Percentiles rank a stretch among this genome's conserved stretches.
Conservation (phyloP, 1,140 invertebrate genomes). For the Lepidurus couesii region DNA sequence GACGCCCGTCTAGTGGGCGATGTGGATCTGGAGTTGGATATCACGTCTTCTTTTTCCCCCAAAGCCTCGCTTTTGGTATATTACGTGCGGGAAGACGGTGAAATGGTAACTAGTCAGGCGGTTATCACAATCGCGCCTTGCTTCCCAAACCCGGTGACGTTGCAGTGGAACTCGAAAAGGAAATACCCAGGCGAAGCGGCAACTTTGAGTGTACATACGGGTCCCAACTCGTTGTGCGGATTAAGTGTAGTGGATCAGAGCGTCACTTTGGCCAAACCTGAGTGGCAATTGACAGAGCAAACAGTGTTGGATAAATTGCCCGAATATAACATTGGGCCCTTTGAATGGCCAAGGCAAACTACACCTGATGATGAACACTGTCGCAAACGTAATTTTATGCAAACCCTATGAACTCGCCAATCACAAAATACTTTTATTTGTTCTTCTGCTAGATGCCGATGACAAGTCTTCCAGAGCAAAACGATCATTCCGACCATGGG, state of each 20-base stretch:
- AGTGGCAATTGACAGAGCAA: slow-evolving; percentile 42
- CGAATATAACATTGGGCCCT: slow-evolving; percentile 43
- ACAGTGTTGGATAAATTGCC: slow-evolving; percentile 43
- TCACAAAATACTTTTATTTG: neutral
- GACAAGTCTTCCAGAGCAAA: slow-evolving; percentile 25
- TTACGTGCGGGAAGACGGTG: slow-evolving; percentile 65
- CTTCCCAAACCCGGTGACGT: slow-evolving; percentile 51
- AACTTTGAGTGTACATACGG: slow-evolving; percentile 49
- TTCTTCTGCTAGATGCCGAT: slow-evolving; percentile 10
- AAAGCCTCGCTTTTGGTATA: slow-evolving; percentile 56
- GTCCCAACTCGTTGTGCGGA: slow-evolving; percentile 53
- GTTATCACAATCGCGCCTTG: slow-evolving; percentile 51
- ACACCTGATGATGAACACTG: slow-evolving; percentile 42
- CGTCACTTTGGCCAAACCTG: slow-evolving; percentile 47
- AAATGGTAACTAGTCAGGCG: slow-evolving; percentile 57
- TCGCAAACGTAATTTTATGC: slow-evolving; percentile 34
- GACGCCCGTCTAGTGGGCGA: slow-evolving; percentile 40
- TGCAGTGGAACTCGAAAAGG: slow-evolving; percentile 47
- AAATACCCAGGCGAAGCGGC: slow-evolving; percentile 50
- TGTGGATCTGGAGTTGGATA: slow-evolving; percentile 35
- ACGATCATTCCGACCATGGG: slow-evolving; percentile 28
- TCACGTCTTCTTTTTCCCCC: slow-evolving; percentile 40
- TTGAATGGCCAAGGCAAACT: slow-evolving; percentile 43
- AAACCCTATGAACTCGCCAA: neutral
- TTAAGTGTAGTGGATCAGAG: slow-evolving; percentile 57